Percentiles rank a stretch among this genome's conserved stretches.
Evolutionary conservation across 2,888 invertebrate genomes (phyloP).

Genomic region (Eristalinus aeneus): DNA sequence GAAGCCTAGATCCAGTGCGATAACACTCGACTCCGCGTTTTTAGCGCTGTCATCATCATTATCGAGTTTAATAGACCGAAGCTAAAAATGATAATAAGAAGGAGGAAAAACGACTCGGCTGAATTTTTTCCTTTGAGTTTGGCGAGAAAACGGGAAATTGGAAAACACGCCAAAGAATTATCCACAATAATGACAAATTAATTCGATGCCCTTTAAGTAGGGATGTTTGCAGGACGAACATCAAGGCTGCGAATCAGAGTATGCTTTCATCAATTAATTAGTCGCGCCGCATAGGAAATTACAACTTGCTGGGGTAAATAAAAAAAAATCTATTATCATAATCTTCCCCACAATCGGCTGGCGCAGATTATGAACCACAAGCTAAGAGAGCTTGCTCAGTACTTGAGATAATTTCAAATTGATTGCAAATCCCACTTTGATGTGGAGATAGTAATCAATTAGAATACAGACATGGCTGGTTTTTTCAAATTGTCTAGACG

Average conservation of each 20-base stretch:
- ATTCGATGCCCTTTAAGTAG: constrained; percentile 63
- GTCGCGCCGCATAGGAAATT: constrained; percentile 56
- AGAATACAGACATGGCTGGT: constrained; percentile 17
- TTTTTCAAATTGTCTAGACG: constrained; percentile 57
- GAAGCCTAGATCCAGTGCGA: neutral
- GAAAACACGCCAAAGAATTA: constrained; percentile 59
- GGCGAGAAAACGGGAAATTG: constrained; percentile 44
- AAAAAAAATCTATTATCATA: constrained; percentile 66
- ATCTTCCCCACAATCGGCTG: constrained; percentile 32
- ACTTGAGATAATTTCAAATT: constrained; percentile 47
- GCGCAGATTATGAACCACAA: neutral
- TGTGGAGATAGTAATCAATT: constrained; percentile 47
- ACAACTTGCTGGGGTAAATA: constrained; percentile 1
- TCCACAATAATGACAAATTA: constrained; percentile 69
- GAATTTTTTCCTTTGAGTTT: constrained; percentile 6
- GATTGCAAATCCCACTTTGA: constrained; percentile 14
- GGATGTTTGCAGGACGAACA: constrained; percentile 8
- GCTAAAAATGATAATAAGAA: constrained; percentile 48
- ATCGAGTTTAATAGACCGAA: constrained; percentile 61
- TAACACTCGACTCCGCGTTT: constrained; percentile 11
- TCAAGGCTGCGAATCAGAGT: constrained; percentile 41
- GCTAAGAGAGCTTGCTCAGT: neutral
- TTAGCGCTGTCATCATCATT: constrained; percentile 28
- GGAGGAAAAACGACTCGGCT: constrained; percentile 3
- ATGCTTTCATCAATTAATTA: constrained; percentile 62